These are phyloP conservation scores for Galeruca laticollis DNA, from an alignment of 2,888 invertebrate genomes.

Conservation along the genomic window DNA sequence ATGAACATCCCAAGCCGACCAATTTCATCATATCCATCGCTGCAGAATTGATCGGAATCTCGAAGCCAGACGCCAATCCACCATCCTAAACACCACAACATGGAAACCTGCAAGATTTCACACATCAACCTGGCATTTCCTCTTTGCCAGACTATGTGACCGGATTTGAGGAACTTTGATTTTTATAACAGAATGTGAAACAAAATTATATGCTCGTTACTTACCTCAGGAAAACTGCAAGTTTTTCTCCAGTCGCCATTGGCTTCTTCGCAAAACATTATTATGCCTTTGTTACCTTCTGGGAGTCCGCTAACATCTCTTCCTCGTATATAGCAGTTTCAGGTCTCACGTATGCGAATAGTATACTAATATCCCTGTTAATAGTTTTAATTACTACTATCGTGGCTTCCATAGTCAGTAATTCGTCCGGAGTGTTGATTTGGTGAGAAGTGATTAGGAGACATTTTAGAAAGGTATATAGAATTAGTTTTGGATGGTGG, in stretches of 20 bases:
- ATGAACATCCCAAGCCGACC: constrained; percentile 26
- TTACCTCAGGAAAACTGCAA: constrained; percentile 38
- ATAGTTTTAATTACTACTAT: too few species aligned
- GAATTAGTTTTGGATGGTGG: too few species aligned
- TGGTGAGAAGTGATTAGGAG: too few species aligned
- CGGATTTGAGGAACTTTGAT: not conserved
- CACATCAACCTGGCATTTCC: constrained; percentile 11
- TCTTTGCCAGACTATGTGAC: constrained; percentile 2
- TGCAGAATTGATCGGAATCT: constrained; percentile 19
- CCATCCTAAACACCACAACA: constrained; percentile 16
- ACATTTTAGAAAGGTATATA: too few species aligned
- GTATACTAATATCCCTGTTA: too few species aligned
- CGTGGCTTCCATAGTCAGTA: too few species aligned
- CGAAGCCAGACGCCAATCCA: constrained; percentile 14
- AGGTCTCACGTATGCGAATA: too few species aligned
- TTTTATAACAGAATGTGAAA: constrained; percentile 8
- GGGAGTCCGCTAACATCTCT: too few species aligned
- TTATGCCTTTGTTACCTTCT: too few species aligned
- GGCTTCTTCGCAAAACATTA: constrained; percentile 35
- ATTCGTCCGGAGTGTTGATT: too few species aligned
- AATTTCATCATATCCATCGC: constrained; percentile 1
- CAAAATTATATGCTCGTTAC: constrained; percentile 8
- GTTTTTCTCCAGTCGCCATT: constrained; percentile 36
- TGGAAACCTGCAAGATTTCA: constrained; percentile 19
- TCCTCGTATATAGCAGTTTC: too few species aligned